A percentile compares a stretch with the other conserved stretches of the same genome.
These are phyloP conservation scores for Rhynchotus rufescens DNA, from an alignment of 2,797 vertebrate genomes.

Conservation along the genomic window DNA sequence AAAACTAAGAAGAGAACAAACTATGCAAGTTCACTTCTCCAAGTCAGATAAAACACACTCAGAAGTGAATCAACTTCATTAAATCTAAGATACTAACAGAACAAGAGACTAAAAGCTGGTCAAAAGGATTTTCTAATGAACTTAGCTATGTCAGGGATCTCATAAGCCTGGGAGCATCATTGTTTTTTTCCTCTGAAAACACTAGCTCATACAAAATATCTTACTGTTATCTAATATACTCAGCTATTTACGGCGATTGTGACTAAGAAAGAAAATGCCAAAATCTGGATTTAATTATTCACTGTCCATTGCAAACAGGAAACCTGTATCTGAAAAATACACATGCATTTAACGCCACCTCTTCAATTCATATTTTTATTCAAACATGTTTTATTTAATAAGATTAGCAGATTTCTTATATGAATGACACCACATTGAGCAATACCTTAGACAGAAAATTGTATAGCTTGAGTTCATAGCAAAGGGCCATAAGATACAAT, in stretches of 20 bases:
- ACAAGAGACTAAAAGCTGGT: not conserved
- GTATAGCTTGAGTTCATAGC: not conserved
- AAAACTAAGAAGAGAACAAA: not conserved
- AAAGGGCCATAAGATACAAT: not conserved
- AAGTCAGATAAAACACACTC: not conserved
- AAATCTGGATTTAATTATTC: not conserved
- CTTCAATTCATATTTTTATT: not conserved
- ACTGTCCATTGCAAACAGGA: not conserved
- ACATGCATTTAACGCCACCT: not conserved
- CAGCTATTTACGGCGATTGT: rapidly evolving
- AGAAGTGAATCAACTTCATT: not conserved
- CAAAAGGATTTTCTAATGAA: rapidly evolving
- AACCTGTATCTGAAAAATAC: not conserved
- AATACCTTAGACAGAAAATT: not conserved
- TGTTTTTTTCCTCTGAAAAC: not conserved
- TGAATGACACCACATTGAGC: not conserved
- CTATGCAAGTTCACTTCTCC: not conserved
- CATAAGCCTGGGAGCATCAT: not conserved
- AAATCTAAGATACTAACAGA: not conserved
- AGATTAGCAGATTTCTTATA: not conserved
- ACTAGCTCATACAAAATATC: not conserved
- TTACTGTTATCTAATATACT: not conserved
- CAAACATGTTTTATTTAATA: not conserved
- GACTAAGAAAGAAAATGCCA: not conserved
- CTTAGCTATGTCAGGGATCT: not conserved